Evolutionary conservation across 2,797 vertebrate species (phyloP).

Genomic region (Morelia viridis): DNA sequence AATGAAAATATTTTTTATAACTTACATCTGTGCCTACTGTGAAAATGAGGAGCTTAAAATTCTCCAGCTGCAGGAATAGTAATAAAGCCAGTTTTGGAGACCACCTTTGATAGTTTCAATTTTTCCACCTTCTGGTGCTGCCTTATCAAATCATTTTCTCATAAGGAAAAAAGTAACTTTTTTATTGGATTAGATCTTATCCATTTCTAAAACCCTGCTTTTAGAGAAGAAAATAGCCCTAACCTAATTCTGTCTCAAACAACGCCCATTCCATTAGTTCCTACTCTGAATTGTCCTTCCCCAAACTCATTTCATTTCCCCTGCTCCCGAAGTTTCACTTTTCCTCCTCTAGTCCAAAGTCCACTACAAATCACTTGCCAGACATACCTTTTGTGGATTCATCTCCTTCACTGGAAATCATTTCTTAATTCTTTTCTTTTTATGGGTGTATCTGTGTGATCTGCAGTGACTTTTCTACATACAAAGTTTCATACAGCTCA

Average conservation of each 20-base stretch:
- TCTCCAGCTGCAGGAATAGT: background rate
- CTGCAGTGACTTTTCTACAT: background rate
- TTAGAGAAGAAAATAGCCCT: background rate
- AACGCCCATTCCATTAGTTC: background rate
- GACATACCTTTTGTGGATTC: background rate
- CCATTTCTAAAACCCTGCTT: background rate
- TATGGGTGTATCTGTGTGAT: rapidly evolving
- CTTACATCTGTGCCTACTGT: background rate
- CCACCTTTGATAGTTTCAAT: background rate
- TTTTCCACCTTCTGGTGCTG: background rate
- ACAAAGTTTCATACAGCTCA: background rate
- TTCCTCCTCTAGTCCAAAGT: background rate
- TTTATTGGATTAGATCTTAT: background rate
- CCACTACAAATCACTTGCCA: background rate
- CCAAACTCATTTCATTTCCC: background rate
- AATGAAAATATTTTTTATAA: background rate
- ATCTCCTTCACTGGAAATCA: background rate
- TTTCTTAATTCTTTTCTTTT: background rate
- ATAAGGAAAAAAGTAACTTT: background rate
- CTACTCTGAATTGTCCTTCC: background rate
- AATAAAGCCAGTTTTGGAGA: background rate
- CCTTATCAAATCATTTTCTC: background rate
- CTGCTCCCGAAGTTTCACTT: background rate
- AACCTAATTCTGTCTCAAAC: background rate
- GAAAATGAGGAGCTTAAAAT: background rate